phyloP scores from a whole-genome alignment of 2,888 invertebrate genomes.

The Acanthococcus lagerstroemiae region DNA sequence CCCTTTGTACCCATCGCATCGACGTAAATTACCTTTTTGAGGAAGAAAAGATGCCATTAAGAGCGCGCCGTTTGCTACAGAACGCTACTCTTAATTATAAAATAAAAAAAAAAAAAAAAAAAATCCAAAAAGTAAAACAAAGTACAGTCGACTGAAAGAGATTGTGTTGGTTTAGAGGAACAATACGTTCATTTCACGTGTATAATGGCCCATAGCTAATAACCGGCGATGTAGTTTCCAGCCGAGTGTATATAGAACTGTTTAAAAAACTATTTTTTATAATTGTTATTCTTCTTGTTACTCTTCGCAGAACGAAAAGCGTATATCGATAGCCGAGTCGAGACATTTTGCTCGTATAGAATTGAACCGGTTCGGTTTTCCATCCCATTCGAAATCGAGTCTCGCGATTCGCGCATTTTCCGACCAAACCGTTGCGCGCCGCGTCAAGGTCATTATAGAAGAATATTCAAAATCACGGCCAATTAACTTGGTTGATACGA shows the following conservation, averaged over 20 bases:
- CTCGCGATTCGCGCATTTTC: neutral
- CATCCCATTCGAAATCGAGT: conserved; percentile 1
- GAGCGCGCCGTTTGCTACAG: neutral
- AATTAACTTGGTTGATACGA: neutral
- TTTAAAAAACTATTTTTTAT: conserved; percentile 11
- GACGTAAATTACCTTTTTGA: neutral
- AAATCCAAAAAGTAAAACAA: no score
- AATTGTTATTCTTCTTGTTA: neutral
- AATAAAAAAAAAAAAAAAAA: conserved; percentile 9
- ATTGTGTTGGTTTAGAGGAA: conserved; percentile 18
- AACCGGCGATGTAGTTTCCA: conserved; percentile 13
- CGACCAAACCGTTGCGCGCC: conserved; percentile 10
- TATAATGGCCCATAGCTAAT: conserved; percentile 25
- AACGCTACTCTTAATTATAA: conserved; percentile 12
- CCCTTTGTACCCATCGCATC: neutral
- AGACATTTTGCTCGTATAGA: no score
- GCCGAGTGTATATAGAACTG: neutral
- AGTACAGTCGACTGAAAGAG: no score
- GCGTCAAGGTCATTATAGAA: conserved; percentile 19
- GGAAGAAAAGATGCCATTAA: conserved; percentile 12
- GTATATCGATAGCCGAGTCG: neutral
- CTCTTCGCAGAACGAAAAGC: conserved; percentile 17
- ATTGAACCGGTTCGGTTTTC: no score
- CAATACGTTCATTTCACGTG: conserved; percentile 9
- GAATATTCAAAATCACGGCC: conserved; percentile 28